These are phyloP conservation scores for Microvelia longipes DNA, from an alignment of 1,140 invertebrate genomes.

Conservation along the genomic window DNA sequence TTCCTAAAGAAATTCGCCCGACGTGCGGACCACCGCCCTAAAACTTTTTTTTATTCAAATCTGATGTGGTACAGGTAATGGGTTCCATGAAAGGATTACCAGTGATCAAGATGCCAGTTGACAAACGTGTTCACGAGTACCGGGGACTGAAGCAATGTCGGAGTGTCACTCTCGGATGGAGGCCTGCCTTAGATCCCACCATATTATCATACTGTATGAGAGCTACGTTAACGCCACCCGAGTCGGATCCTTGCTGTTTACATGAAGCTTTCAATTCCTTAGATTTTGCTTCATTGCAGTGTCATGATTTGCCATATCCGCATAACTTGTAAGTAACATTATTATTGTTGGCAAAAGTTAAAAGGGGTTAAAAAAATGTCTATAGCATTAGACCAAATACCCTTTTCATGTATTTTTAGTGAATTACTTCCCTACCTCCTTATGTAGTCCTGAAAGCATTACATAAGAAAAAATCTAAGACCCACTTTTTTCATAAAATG, in stretches of 20 bases:
- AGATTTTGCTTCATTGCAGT: background rate
- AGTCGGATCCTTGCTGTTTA: background rate
- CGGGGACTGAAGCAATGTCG: background rate
- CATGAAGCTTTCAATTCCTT: background rate
- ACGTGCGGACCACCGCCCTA: too few relatives aligned
- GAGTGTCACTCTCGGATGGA: background rate
- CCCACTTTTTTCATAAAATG: too few relatives aligned
- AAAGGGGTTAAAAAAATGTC: too few relatives aligned
- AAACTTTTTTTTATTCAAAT: too few relatives aligned
- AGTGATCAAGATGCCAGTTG: background rate
- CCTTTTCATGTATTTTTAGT: too few relatives aligned
- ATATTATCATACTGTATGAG: background rate
- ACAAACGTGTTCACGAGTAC: background rate
- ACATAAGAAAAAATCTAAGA: too few relatives aligned
- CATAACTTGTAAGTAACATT: background rate
- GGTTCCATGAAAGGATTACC: background rate
- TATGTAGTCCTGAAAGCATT: too few relatives aligned
- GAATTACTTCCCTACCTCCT: too few relatives aligned
- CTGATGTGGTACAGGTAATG: constrained; percentile 2
- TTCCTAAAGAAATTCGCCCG: too few relatives aligned
- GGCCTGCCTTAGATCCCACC: background rate
- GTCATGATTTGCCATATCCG: background rate
- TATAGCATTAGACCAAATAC: too few relatives aligned
- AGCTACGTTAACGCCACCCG: background rate
- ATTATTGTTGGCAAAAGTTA: too few relatives aligned